These are phyloP conservation scores for Acridotheres tristis DNA, from an alignment of 2,797 vertebrate genomes.

Conservation along the genomic window DNA sequence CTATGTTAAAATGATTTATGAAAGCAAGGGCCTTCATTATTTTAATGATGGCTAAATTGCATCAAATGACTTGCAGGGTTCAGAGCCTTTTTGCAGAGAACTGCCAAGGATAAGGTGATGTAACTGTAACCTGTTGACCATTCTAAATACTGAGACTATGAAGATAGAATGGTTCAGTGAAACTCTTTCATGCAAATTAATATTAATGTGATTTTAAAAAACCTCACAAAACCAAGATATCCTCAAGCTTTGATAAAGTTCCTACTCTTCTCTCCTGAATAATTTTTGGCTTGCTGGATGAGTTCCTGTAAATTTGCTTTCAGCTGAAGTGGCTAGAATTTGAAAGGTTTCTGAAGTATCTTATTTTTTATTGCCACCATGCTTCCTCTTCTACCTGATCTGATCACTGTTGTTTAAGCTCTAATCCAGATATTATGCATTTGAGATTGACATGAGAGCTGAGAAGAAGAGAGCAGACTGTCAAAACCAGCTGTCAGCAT, in stretches of 20 bases:
- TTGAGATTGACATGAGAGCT: constrained; percentile 58
- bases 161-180: not conserved
- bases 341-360: constrained; percentile 59
- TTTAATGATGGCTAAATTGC: not conserved
- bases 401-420: constrained; percentile 71
- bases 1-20: not conserved
- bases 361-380: constrained; percentile 63
- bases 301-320: constrained; percentile 5
- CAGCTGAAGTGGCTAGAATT: not conserved
- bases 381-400: constrained; percentile 47
- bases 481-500: constrained; percentile 66
- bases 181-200: not conserved
- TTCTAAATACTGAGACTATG: not conserved
- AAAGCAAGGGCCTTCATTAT: not conserved
- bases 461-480: constrained; percentile 55
- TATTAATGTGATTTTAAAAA: not conserved
- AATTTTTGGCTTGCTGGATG: not conserved
- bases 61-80: not conserved
- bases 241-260: not conserved
- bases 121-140: not conserved
- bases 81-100: not conserved
- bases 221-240: not conserved
- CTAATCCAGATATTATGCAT: constrained; percentile 43
- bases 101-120: not conserved
- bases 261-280: not conserved